These are phyloP conservation scores for Mystacornis crossleyi DNA, from an alignment of 2,113 vertebrate genomes.

Conservation along the genomic window DNA sequence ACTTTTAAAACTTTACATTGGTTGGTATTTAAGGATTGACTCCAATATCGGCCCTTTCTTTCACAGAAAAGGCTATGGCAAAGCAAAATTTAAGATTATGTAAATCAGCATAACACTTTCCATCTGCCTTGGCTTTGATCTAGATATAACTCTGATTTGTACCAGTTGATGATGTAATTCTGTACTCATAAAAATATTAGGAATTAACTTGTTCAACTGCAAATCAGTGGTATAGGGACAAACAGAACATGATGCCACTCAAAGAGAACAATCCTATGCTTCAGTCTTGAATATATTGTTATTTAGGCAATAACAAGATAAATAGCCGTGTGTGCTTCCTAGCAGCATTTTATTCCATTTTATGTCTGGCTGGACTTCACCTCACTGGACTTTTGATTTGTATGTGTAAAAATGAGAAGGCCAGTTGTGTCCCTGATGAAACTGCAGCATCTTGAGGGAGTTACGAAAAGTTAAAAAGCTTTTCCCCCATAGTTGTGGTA, in stretches of 20 bases:
- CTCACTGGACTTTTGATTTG: background rate
- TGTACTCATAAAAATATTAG: background rate
- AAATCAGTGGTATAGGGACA: background rate
- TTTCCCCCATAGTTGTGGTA: background rate
- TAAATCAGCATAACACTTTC: background rate
- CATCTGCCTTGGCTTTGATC: background rate
- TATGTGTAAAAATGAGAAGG: background rate
- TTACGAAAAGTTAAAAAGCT: background rate
- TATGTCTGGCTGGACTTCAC: background rate
- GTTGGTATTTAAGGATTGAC: background rate
- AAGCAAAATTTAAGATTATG: background rate
- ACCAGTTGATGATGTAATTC: background rate
- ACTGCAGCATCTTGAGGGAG: background rate
- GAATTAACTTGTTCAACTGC: background rate
- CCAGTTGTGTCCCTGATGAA: background rate
- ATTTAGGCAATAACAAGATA: background rate
- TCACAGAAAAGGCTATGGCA: background rate
- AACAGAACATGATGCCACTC: background rate
- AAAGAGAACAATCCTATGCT: background rate
- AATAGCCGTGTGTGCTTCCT: background rate
- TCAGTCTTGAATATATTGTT: background rate
- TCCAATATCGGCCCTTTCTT: background rate
- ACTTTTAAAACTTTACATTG: background rate
- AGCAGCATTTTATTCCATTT: background rate
- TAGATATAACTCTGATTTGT: background rate